A percentile compares a stretch with the other conserved stretches of the same genome.
These are phyloP conservation scores for Chydorus sphaericus DNA, from an alignment of 2,888 invertebrate genomes.

Conservation along the genomic window DNA sequence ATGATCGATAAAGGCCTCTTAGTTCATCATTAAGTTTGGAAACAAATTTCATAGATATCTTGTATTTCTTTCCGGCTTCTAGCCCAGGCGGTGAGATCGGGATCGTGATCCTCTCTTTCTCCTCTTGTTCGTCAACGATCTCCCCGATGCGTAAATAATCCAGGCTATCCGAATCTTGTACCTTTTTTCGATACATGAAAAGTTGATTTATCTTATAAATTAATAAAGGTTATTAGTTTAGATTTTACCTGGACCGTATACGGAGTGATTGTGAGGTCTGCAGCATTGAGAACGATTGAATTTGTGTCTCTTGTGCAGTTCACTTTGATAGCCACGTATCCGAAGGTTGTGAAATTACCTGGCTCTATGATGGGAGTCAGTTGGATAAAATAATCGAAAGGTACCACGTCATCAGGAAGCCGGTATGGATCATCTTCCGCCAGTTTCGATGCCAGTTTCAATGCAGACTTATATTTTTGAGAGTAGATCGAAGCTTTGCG, in stretches of 20 bases:
- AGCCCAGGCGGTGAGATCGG: constrained; percentile 27
- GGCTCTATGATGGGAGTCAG: too few species aligned
- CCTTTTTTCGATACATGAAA: too few species aligned
- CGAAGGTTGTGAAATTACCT: constrained; percentile 18
- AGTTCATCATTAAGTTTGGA: constrained; percentile 59
- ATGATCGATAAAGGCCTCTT: constrained; percentile 69
- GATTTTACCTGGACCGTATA: constrained; percentile 4
- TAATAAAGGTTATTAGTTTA: too few species aligned
- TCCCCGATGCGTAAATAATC: too few species aligned
- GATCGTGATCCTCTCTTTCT: constrained; percentile 4
- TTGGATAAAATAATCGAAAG: too few species aligned
- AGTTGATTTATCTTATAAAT: too few species aligned
- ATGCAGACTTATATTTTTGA: too few species aligned
- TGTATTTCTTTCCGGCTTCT: constrained; percentile 43
- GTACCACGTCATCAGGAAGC: too few species aligned
- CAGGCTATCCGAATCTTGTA: too few species aligned
- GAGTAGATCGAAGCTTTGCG: too few species aligned
- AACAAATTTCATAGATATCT: constrained; percentile 49
- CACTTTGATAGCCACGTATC: constrained; percentile 18
- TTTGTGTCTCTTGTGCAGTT: constrained; percentile 36
- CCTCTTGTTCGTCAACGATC: constrained; percentile 33
- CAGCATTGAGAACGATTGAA: constrained; percentile 58
- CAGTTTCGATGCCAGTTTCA: too few species aligned
- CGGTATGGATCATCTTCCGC: too few species aligned
- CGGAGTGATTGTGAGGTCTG: constrained; percentile 43